Base-by-base conservation (phyloP, 2,797 vertebrate species). In the Alca torda region DNA sequence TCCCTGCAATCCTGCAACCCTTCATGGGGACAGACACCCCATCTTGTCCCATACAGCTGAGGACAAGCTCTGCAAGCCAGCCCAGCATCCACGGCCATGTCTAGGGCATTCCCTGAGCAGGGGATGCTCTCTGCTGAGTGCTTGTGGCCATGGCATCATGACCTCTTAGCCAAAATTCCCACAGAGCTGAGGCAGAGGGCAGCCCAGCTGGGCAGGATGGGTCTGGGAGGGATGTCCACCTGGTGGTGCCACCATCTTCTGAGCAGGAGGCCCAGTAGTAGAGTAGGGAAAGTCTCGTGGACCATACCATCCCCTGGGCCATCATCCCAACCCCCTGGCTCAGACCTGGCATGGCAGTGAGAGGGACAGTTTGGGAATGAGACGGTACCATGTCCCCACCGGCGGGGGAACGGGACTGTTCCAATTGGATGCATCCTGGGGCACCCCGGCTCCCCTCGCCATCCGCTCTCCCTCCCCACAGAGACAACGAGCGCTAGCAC, bases 401-500 rank as follows among this genome's bases (percentile, higher is more conserved):
- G 1, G 24, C 3, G 2, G 13, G 14, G 33, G 7, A 80, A 16
- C 1, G 7, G 56, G 14, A 30, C 41, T 92, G 9, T 6, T 46
- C 3, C 15, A 33, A 2, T 1, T 2, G n/a, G 17, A 56, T 3
- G 7, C 45, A 31, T 37, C 23, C 37, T 1, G 0, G 35, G 8
- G 6, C n/a, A 20, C 37, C 18, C 5, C 6, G 2, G 9, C 43
- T 84, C 28, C 35, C 6, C 37, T 95, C 18, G 13, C 26, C 13
- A 3, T 37, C 37, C 19, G 2, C 61, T 96, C 45, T 96, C 48
- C 68, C 74, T 84, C 93, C 21, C 93, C 82, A 82, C 97, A 97
- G 98, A 98, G 97, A 98, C 98, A 51, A 98, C 98, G n/a, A 98
- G 98, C 2, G 83, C 97, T 79, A 98, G 98, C 94, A 98, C 97